Base-by-base conservation (phyloP, 2,797 vertebrate genomes). In the Oreortyx pictus region DNA sequence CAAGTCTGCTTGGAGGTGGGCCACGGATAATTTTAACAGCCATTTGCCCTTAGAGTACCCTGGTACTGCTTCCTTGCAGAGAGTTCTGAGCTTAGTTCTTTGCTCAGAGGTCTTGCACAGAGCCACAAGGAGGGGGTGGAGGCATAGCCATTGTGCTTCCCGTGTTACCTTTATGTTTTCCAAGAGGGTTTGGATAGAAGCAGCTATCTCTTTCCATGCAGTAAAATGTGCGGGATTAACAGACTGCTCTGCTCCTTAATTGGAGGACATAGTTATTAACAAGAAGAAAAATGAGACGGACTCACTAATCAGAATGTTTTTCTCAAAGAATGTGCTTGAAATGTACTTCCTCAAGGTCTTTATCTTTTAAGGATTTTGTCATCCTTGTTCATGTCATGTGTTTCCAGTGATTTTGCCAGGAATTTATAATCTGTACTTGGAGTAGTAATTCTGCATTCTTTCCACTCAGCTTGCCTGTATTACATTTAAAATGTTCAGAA, bases 381-480 rank as follows among this genome's bases (percentile, higher is more conserved):
- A 29, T 83, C 50, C 17, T 37, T 41, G 6, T 49, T 88, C 23
- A 4, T 27, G 27, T 83, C 86, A 25, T 12, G 20, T 60, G 50
- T 76, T 91, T 82, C 74, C 31, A 27, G 44, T 41, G 47, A 1
- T 59, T 95, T 88, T 74, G 39, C 18, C 49, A 87, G 54, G n/a
- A 82, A 79, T 23, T 79, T 94, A 61, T 49, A 57, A 76, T 71
- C 57, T 90, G 47, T 76, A 54, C 6, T 1, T n/a, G 57, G 44
- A 50, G 52, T 67, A 78, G 71, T 76, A 52, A 84, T 91, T 86
- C 71, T 73, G 35, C 89, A 79, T 93, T 90, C 81, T 62, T 92
- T 82, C 56, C 74, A 82, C 77, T 79, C 0, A 0, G 7, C 64
- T 82, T 82, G 60, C 79, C 80, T 6, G 4, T 60, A 23, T 86